Evolutionary conservation across 30 jellyfish, hydroid and myxozoan genomes (phyloP), one percentile per base, ranked within the genome.

Genomic region (Hydra vulgaris): DNA sequence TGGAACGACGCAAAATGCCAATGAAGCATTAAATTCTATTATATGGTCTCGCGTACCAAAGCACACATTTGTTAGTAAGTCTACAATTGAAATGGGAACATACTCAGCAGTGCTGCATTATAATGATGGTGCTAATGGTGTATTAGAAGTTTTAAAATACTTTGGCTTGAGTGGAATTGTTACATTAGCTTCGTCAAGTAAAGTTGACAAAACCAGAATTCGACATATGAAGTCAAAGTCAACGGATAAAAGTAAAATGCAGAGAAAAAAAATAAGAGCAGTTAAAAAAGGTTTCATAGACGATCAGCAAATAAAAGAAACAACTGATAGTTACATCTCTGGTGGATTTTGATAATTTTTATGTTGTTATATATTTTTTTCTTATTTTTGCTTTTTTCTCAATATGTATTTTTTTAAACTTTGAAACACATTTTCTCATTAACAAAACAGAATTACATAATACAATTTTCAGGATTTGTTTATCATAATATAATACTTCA

Each of bases 91-190:
- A 67, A 66, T 79, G 75, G 75, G 75, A 7, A 80, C 71, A 61
- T 21, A 79, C 71, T 79, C 87, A 55, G 87, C 87, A 8, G 71
- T 79, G 27, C 53, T 79, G 27, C 52, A 79, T 21, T 79, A 21
- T 69, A 79, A 79, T 69, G 87, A 68, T 25, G 87, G 87, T 7
- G 72, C 82, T 20, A 15, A 15, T n/a, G 87, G 87, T 68, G 74
- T 80, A 68, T 66, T 17, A 23, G 70, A 18, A 21, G 87, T 70
- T n/a, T 68, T 68, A n/a, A 23, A 68, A 68, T 23, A 68, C 25
- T 68, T 68, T 68, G 75, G 75, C 26, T n/a, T 68, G 27, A 40
- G 61, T 40, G 61, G 61, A 40, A 40, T 40, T 40, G 61, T 40
- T 40, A 40, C 61, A 40, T 40, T 40, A 40, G 61, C 61, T 40